Evolutionary conservation across 2,113 vertebrate species (phyloP).

Genomic region (Chionodraco myersi): DNA sequence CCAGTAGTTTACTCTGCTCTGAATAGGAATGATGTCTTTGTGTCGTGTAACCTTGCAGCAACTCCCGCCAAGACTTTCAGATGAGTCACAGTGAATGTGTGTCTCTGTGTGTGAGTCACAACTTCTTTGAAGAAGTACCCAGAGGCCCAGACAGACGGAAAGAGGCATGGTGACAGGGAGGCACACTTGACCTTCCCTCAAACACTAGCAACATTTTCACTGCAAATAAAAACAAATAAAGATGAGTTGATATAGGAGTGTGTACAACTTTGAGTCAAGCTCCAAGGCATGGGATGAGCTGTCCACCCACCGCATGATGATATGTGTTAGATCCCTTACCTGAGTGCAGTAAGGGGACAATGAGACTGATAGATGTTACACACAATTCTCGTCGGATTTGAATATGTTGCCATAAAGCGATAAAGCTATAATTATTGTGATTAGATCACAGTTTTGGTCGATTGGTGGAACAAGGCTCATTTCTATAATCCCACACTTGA

Average conservation of each 20-base stretch:
- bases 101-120: slow-evolving; percentile 60
- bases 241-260: slow-evolving; percentile 5
- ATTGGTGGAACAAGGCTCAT: slow-evolving; percentile 2
- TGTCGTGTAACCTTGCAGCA: slow-evolving; percentile 61
- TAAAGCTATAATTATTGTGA: slow-evolving; percentile 4
- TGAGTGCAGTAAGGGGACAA: slow-evolving; percentile 14
- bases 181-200: slow-evolving; percentile 60
- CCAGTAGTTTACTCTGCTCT: slow-evolving; percentile 37
- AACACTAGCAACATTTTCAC: slow-evolving; percentile 26
- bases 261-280: neutral
- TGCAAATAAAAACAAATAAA: slow-evolving; percentile 16
- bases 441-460: slow-evolving; percentile 20
- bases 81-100: slow-evolving; percentile 66
- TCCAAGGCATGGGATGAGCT: slow-evolving; percentile 11
- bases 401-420: slow-evolving; percentile 15
- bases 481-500: slow-evolving; percentile 41
- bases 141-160: slow-evolving; percentile 61
- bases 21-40: slow-evolving; percentile 39
- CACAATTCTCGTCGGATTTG: slow-evolving; percentile 25
- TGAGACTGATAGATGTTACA: slow-evolving; percentile 25
- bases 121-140: slow-evolving; percentile 68
- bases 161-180: slow-evolving; percentile 61
- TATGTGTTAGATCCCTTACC: slow-evolving; percentile 22
- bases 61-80: slow-evolving; percentile 47
- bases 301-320: slow-evolving; percentile 19